Evolutionary conservation across 2,888 invertebrate species (phyloP).

Genomic region (Dorcus hopei): DNA sequence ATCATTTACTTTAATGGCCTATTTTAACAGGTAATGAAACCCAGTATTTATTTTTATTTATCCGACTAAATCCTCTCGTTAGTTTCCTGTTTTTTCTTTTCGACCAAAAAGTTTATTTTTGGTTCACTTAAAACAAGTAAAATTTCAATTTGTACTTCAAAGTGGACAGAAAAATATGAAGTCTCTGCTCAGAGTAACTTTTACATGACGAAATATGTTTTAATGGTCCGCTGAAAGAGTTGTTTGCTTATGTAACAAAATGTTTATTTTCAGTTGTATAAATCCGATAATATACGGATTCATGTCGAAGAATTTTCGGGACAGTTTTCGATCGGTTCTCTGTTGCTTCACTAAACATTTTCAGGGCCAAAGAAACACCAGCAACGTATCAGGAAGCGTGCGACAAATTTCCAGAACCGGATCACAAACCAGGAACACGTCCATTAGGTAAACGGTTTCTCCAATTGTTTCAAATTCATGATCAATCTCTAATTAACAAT

Average conservation of each 20-base stretch:
- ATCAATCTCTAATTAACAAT: too few relatives aligned
- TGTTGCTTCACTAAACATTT: slow-evolving; percentile 39
- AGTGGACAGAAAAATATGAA: too few relatives aligned
- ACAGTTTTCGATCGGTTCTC: slow-evolving; percentile 55
- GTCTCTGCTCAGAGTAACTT: too few relatives aligned
- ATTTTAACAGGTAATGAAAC: slow-evolving; percentile 59
- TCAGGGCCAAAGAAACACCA: slow-evolving; percentile 23
- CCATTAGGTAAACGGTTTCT: slow-evolving; percentile 30
- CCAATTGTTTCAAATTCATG: too few relatives aligned
- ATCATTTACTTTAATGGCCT: slow-evolving; percentile 63
- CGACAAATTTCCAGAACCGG: slow-evolving; percentile 39
- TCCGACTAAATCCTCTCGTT: too few relatives aligned
- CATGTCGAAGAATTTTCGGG: slow-evolving; percentile 68
- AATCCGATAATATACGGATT: slow-evolving; percentile 73
- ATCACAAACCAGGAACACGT: slow-evolving; percentile 43
- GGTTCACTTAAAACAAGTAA: too few relatives aligned
- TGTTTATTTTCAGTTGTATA: slow-evolving; percentile 55
- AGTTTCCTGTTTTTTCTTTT: too few relatives aligned
- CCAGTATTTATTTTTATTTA: too few relatives aligned
- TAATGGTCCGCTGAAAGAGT: not conserved
- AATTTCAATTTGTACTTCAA: too few relatives aligned
- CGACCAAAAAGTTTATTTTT: too few relatives aligned
- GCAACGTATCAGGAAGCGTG: slow-evolving; percentile 34
- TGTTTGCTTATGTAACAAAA: not conserved
- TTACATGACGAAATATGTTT: too few relatives aligned